Conservation (phyloP, 2,113 vertebrate species). For the Antechinus stuartii region DNA sequence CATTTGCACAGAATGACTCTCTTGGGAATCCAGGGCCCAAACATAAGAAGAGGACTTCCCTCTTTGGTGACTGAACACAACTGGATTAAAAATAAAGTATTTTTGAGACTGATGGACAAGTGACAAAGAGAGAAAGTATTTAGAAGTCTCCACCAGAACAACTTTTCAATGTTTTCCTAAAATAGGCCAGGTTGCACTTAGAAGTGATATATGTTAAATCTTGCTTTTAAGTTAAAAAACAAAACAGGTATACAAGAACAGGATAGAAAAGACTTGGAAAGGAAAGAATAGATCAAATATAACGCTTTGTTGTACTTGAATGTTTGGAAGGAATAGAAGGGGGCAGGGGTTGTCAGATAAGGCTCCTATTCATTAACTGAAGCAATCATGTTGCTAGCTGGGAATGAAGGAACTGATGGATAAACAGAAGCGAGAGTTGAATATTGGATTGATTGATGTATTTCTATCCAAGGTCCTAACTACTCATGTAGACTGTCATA, state of each 20-base stretch:
- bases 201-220: not conserved
- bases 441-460: not conserved
- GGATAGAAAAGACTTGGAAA: not conserved
- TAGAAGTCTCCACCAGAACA: not conserved
- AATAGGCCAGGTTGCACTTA: conserved; percentile 16
- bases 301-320: not conserved
- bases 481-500: not conserved
- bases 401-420: not conserved
- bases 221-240: not conserved
- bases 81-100: conserved; percentile 27
- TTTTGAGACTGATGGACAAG: not conserved
- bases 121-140: not conserved
- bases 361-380: not conserved
- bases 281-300: not conserved
- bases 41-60: not conserved
- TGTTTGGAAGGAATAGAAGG: not conserved
- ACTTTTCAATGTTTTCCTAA: conserved; percentile 36
- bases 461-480: not conserved
- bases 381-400: not conserved
- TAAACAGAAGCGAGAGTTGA: not conserved
- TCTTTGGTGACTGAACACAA: not conserved
- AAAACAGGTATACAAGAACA: not conserved
- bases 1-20: conserved; percentile 65
- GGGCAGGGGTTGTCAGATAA: not conserved
- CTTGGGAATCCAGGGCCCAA: conserved; percentile 74